Evolutionary conservation across 2,888 invertebrate species (phyloP), one percentile per base, ranked within the genome.

Genomic region (Sabatieria punctata): DNA sequence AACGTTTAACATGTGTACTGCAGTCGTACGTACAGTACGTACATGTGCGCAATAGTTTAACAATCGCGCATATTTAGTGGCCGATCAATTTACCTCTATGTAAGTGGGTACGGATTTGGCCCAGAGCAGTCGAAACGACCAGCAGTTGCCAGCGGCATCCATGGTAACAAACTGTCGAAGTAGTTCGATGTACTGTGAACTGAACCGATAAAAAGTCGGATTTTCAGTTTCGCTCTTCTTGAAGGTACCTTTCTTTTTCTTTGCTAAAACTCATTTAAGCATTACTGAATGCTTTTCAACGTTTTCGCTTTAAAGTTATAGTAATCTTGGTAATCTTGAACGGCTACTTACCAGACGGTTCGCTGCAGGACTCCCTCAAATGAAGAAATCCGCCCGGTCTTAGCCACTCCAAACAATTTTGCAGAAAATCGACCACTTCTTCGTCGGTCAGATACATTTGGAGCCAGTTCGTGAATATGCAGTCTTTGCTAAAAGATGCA

Each of bases 381-480:
- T 73, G 72, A 26, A 73, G 59, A 52, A 65, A 65, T 2, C 74
- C 74, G 19, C 65, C 68, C 15, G 68, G 67, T 43, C 64, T 63
- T 27, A 74, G 60, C 74, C 74, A 74, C 27, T 57, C 51, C 25
- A 74, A 59, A 49, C 68, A 63, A 51, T 68, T 69, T 33, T 58
- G 49, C 40, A 73, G 58, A 35, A 74, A 63, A 15, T 61, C 56
- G 33, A 65, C 59, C 2, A 68, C 63, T 55, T 74, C 74, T 21
- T 61, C 59, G 52, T 74, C 72, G 23, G 62, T 63, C 48, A 74
- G 57, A 58, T 74, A 74, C 74, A 75, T 75, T 52, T 74, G 63
- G 42, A 74, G 64, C 74, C 74, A 74, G 59, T 74, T 75, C 53
- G 73, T 71, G 62, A 74, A 75, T 21, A 75, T 66, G 43, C 74